Conservation (phyloP, 2,797 vertebrate species). For the Ctenosaura bakeri region DNA sequence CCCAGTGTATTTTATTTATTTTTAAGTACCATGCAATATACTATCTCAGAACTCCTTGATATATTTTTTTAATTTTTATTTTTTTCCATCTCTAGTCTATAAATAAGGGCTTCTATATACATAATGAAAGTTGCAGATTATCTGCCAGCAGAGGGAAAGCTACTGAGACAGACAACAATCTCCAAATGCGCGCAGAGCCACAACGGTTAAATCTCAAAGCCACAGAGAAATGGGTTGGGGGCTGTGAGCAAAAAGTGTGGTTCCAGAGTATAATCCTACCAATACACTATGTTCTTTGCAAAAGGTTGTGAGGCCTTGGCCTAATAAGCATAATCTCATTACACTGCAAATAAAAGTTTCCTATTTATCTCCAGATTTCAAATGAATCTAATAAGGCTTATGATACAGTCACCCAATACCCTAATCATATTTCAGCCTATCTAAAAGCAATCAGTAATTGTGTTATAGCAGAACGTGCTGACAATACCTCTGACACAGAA, state of each 20-base stretch:
- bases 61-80: not conserved
- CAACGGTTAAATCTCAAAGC: conserved; percentile 74
- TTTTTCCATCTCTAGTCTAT: not conserved
- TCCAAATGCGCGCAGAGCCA: conserved; percentile 64
- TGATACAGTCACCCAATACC: conserved; percentile 90
- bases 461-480: conserved; percentile 91
- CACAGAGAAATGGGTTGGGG: conserved; percentile 72
- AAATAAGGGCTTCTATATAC: conserved; percentile 48
- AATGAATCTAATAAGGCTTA: conserved; percentile 96
- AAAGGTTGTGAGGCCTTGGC: conserved; percentile 88
- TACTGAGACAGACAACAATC: conserved; percentile 59
- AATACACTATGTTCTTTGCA: conserved; percentile 89
- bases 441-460: conserved; percentile 97
- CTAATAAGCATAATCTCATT: conserved; percentile 94
- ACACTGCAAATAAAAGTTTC: conserved; percentile 91
- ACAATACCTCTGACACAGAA: conserved; percentile 92
- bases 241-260: conserved; percentile 79
- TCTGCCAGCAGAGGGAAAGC: conserved; percentile 41
- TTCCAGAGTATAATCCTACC: conserved; percentile 90
- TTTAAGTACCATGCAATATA: conserved; percentile 40
- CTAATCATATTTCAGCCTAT: conserved; percentile 97
- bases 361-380: conserved; percentile 96
- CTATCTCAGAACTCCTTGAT: conserved; percentile 26
- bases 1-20: not conserved
- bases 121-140: not conserved